Evolutionary conservation across 2,113 vertebrate genomes (phyloP), one percentile per base, ranked within the genome.

Genomic region (Psittacula cyanocephala): DNA sequence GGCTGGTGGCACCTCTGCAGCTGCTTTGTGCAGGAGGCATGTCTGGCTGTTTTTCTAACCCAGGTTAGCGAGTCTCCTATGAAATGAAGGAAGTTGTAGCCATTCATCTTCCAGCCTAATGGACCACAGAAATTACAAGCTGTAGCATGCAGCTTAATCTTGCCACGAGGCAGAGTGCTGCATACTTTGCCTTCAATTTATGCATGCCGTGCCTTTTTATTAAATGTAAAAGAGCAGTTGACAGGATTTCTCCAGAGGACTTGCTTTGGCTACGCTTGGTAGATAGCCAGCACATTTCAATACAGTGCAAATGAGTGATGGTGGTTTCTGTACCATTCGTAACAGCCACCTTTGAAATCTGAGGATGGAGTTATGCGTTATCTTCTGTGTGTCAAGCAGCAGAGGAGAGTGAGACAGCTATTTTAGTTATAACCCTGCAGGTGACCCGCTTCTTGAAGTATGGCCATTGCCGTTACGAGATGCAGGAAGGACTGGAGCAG

Each of bases 121-220:
- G 94, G 95, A 82, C 92, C 93, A 76, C 94, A 96, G 92, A 91
- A 94, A 91, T 94, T 85, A 93, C 96, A 94, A 93, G 96, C 88
- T 86, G 88, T 82, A 86, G 96, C 95, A 89, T 57, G 92, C 95
- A 94, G 92, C 82, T 95, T 91, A 52, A 91, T 96, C 92, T 90
- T 94, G 90, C 96, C 96, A 94, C 90, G 10, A 96, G 95, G 96
- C 96, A 95, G 70, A 94, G 70, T 16, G 79, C 92, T 93, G 93
- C 93, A 94, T 97, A 23, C 82, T 94, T 97, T 79, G 47, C 85
- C 90, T 95, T 82, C 96, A 82, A 88, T 97, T 94, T 95, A 72
- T 96, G 93, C 94, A 83, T 95, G 92, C 95, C 88, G 4, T 89
- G 92, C 82, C 94, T 95, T 94, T 89, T 91, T 86, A 92, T 96